A percentile compares a stretch with the other conserved stretches of the same genome.
phyloP scores from a whole-genome alignment of 1,140 invertebrate species.

The Caenorhabditis tropicalis region DNA sequence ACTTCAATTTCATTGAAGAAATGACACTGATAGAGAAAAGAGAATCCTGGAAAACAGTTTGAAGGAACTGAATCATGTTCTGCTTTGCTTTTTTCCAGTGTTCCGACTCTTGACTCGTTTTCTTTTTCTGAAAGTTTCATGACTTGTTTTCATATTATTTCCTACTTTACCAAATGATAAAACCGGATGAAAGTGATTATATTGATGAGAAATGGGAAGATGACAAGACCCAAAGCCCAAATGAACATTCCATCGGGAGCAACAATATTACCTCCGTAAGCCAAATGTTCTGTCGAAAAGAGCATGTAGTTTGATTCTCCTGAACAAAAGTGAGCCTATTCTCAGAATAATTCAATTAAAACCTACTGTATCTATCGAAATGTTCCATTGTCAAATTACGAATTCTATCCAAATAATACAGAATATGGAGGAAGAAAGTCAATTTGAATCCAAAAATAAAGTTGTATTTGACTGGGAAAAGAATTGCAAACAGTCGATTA shows the following conservation, averaged over 20 bases:
- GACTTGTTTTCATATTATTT: neutral
- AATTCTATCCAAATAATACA: neutral
- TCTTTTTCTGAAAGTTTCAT: neutral
- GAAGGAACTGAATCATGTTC: neutral
- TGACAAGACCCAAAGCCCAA: neutral
- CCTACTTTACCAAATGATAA: neutral
- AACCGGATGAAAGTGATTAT: neutral
- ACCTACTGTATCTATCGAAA: neutral
- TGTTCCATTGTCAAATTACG: neutral
- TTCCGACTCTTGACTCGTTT: neutral
- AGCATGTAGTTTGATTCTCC: neutral
- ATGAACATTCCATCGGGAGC: neutral
- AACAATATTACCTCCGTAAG: neutral
- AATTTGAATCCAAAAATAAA: neutral
- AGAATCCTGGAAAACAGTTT: neutral
- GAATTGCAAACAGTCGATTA: neutral
- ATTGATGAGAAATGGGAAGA: neutral
- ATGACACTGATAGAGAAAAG: neutral
- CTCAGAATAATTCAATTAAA: neutral
- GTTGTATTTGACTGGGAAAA: neutral
- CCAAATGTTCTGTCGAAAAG: neutral
- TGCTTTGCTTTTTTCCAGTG: neutral
- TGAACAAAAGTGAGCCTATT: neutral
- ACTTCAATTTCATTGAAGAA: neutral
- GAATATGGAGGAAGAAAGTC: neutral